These are phyloP conservation scores for Epizoanthus fatuus DNA, from an alignment of 92 coral and sea anemone genomes.

Conservation along the genomic window DNA sequence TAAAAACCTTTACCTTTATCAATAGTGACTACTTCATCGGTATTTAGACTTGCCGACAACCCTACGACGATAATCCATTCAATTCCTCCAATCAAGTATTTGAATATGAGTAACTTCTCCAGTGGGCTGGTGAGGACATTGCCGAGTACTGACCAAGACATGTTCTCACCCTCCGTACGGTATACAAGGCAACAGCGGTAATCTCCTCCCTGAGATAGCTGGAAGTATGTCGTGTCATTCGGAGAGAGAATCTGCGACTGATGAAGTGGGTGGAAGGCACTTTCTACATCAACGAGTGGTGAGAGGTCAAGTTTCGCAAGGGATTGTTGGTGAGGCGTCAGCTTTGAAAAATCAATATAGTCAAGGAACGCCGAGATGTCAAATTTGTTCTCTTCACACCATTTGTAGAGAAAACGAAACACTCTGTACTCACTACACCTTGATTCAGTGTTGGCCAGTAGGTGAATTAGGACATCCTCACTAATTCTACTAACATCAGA, in stretches of 20 bases:
- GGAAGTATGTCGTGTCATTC: conserved; percentile 61
- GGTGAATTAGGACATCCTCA: conserved; percentile 63
- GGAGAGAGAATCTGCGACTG: conserved; percentile 76
- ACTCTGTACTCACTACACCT: conserved; percentile 78
- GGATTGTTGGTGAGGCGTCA: conserved; percentile 65
- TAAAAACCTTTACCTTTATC: conserved; percentile 22
- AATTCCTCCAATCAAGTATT: conserved; percentile 73
- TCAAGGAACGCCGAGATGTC: conserved; percentile 52
- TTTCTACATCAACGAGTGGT: conserved; percentile 29
- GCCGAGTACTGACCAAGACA: conserved; percentile 80
- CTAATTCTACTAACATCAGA: conserved; percentile 50
- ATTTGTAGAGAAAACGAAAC: conserved; percentile 80
- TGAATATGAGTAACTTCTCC: conserved; percentile 73
- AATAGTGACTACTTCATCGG: conserved; percentile 63
- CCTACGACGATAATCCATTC: conserved; percentile 76
- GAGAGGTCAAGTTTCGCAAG: conserved; percentile 59
- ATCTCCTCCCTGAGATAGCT: conserved; percentile 17
- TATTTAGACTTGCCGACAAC: conserved; percentile 50
- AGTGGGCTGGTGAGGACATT: conserved; percentile 73
- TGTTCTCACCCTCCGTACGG: conserved; percentile 59
- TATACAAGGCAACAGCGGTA: conserved; percentile 70
- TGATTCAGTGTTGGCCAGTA: conserved; percentile 62
- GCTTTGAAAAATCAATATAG: conserved; percentile 74
- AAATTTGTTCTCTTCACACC: conserved; percentile 65
- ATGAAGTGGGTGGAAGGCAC: conserved; percentile 69